Evolutionary conservation across 2,797 vertebrate species (phyloP).

Genomic region (Pelobates cultripes): DNA sequence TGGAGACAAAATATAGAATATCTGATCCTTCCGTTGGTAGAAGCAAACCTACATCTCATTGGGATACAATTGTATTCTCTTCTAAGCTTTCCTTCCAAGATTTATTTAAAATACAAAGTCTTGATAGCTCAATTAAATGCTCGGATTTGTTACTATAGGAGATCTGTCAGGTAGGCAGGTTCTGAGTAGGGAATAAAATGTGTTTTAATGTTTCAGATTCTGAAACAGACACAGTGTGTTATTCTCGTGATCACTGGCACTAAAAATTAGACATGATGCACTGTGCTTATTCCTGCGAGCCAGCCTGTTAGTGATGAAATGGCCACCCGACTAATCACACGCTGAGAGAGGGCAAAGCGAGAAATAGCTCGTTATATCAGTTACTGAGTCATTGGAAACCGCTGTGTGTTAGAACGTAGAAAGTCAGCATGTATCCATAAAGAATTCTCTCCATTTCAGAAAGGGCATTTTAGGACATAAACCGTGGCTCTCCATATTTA

Average conservation of each 20-base stretch:
- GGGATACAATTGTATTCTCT: background rate
- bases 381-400: background rate
- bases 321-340: slow-evolving; percentile 5
- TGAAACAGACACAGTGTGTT: slow-evolving; percentile 1
- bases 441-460: too few relatives aligned
- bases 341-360: slow-evolving; percentile 9
- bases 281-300: background rate
- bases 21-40: too few relatives aligned
- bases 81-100: background rate
- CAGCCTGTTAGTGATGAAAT: slow-evolving; percentile 14
- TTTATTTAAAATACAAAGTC: background rate
- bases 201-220: slow-evolving; percentile 7
- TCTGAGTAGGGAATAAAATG: slow-evolving; percentile 1
- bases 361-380: slow-evolving; percentile 13
- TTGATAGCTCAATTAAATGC: background rate
- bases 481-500: too few relatives aligned
- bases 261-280: slow-evolving; percentile 32
- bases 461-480: too few relatives aligned
- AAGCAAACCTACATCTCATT: too few relatives aligned
- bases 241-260: slow-evolving; percentile 19
- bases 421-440: too few relatives aligned
- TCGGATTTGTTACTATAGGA: background rate
- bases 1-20: too few relatives aligned
- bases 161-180: background rate
- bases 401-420: background rate